A percentile compares a stretch with the other conserved stretches of the same genome.
Conservation (phyloP, 2,888 invertebrate genomes). For the Blastobasis lacticolella region DNA sequence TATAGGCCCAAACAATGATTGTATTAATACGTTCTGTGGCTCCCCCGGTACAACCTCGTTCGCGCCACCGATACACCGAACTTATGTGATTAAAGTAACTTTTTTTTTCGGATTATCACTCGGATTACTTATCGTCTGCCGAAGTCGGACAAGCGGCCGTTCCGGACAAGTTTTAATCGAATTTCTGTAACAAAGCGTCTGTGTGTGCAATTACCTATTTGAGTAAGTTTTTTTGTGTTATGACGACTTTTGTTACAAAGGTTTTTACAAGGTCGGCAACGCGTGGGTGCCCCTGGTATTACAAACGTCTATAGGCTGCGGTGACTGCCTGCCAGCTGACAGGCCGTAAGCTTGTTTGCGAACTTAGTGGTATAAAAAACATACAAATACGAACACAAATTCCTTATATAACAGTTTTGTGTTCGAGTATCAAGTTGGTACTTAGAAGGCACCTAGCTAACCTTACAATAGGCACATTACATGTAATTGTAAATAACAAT, state of each 20-base stretch:
- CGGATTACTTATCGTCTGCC: slow-evolving; percentile 10
- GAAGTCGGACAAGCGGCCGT: slow-evolving; percentile 29
- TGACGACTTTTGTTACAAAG: not conserved
- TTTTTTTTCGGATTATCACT: slow-evolving; percentile 4
- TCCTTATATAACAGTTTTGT: too few species aligned
- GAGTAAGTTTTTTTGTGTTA: not conserved
- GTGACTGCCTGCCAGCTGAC: too few species aligned
- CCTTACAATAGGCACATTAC: not conserved
- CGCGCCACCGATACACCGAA: not conserved
- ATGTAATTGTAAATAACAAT: too few species aligned
- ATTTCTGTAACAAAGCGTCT: slow-evolving; percentile 26
- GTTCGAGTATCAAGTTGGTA: too few species aligned
- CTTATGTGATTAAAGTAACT: slow-evolving; percentile 3
- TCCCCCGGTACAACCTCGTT: too few species aligned
- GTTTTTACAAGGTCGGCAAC: not conserved
- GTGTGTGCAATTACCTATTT: not conserved
- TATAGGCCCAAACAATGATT: too few species aligned
- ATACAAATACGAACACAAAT: not conserved
- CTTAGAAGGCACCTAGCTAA: too few species aligned
- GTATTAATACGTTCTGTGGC: too few species aligned
- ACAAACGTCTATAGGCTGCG: too few species aligned
- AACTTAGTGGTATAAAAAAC: not conserved
- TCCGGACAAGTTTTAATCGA: slow-evolving; percentile 42
- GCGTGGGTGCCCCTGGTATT: too few species aligned
- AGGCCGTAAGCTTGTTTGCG: too few species aligned